These are phyloP conservation scores for Beaufortia kweichowensis DNA, from an alignment of 2,113 vertebrate genomes.

Conservation along the genomic window DNA sequence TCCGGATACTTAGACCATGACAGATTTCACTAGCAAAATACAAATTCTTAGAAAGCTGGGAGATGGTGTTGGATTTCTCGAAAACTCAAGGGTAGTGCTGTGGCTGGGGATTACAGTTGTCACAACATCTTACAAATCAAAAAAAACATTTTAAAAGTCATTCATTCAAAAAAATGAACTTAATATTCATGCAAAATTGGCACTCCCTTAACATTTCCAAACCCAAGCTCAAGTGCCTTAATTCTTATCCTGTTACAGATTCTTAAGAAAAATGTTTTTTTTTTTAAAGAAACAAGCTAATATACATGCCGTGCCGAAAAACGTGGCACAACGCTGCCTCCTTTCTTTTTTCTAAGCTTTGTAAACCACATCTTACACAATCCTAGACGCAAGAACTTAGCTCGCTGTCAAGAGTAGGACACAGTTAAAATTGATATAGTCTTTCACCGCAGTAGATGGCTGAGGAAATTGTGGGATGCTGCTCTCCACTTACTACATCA, in stretches of 20 bases:
- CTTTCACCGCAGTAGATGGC: background rate
- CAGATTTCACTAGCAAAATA: constrained; percentile 37
- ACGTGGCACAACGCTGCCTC: too few species aligned
- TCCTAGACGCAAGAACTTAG: background rate
- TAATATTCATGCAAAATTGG: too few species aligned
- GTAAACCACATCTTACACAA: background rate
- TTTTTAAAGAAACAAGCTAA: too few species aligned
- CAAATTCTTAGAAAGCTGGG: constrained; percentile 43
- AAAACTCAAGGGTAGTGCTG: background rate
- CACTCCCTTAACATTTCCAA: too few species aligned
- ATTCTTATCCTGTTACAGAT: too few species aligned
- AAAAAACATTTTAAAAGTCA: too few species aligned
- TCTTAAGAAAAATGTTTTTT: too few species aligned
- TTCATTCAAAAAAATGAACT: too few species aligned
- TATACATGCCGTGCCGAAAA: too few species aligned
- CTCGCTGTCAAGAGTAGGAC: background rate
- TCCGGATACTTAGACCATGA: constrained; percentile 33
- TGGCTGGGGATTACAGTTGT: too few species aligned
- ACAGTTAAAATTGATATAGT: background rate
- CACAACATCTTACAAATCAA: too few species aligned
- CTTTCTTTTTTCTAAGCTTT: background rate
- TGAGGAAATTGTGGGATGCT: constrained; percentile 11
- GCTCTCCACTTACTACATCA: background rate
- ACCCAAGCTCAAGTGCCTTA: too few species aligned
- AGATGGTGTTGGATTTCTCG: constrained; percentile 21